Percentiles rank a stretch among this genome's conserved stretches.
These are phyloP conservation scores for Rhorus exstirpatorius DNA, from an alignment of 2,888 invertebrate genomes.

Conservation along the genomic window DNA sequence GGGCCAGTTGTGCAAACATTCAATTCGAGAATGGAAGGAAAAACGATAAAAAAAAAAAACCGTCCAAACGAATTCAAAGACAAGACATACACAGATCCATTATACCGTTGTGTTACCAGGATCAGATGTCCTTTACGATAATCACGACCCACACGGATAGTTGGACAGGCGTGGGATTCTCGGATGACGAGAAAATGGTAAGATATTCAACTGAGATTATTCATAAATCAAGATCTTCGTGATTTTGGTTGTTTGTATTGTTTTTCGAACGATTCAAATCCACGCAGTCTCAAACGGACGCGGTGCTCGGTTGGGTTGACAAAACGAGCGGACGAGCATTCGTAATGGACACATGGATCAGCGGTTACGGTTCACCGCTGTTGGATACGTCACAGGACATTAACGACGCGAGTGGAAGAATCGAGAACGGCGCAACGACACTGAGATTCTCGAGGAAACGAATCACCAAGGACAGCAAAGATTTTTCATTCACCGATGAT, in stretches of 20 bases:
- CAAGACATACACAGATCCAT: conserved; percentile 1
- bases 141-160: conserved; percentile 91
- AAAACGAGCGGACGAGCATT: conserved; percentile 92
- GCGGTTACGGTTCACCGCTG: conserved; percentile 92
- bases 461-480: conserved; percentile 91
- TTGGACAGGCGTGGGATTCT: conserved; percentile 97
- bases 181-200: conserved; percentile 94
- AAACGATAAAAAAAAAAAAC: background rate
- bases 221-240: too few species aligned
- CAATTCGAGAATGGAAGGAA: background rate
- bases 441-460: conserved; percentile 93
- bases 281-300: conserved; percentile 95
- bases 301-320: conserved; percentile 96
- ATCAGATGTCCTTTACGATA: conserved; percentile 93
- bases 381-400: conserved; percentile 92
- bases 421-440: conserved; percentile 92
- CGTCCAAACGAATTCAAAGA: background rate
- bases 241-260: background rate
- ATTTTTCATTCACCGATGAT: conserved; percentile 93
- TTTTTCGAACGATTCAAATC: conserved; percentile 65
- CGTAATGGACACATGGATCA: conserved; percentile 95
- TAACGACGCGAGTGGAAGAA: conserved; percentile 89
- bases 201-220: conserved; percentile 70
- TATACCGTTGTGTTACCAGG: conserved; percentile 83
- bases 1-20: conserved; percentile 46